Base-by-base conservation (phyloP, 1,140 invertebrate species). In the Cydia pomonella region DNA sequence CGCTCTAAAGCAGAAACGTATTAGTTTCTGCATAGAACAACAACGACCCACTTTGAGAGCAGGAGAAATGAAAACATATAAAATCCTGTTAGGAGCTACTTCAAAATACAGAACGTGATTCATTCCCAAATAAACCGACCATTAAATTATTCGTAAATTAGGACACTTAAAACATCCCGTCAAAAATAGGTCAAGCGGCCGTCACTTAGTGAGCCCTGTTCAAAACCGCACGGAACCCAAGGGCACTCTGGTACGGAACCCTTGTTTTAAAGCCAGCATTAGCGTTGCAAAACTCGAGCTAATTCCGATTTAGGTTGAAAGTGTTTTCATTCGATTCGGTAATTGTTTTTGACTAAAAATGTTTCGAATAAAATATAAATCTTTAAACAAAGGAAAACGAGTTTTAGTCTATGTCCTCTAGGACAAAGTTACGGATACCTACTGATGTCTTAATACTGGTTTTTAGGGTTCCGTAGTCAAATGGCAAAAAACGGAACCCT, bases 231-330 rank as follows among this genome's bases (percentile, higher is more conserved):
- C 10, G 53, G 53, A 59, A 59, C 21, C 53, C 47, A 44, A 44
- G 41, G 41, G 41, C 41, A 44, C 53, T n/a, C 47, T 13, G 47
- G 18, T 59, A 59, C 53, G 53, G 53, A 59, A 59, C 53, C 53
- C 53, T 59, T 59, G 53, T 59, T 59, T 12, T 59, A 59, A 59
- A 21, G 0, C 18, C n/a, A 18, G 9, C 50, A 59, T 59, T 59
- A 59, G 18, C 53, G 21, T 59, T 59, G 53, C 53, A 59, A 59
- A 59, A 59, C 53, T 59, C 53, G 3, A 18, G 47, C 53, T 59
- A 59, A 59, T 59, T 23, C 53, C 53, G 18, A 21, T 23, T 59
- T 59, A 59, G 53, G 53, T 59, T 59, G 53, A 59, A 59, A 23
- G 53, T 59, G n/a, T 59, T 23, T 59, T 59, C 7, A 59, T 53